Evolutionary conservation across 2,797 vertebrate species (phyloP).

Genomic region (Cichlasoma orientale): DNA sequence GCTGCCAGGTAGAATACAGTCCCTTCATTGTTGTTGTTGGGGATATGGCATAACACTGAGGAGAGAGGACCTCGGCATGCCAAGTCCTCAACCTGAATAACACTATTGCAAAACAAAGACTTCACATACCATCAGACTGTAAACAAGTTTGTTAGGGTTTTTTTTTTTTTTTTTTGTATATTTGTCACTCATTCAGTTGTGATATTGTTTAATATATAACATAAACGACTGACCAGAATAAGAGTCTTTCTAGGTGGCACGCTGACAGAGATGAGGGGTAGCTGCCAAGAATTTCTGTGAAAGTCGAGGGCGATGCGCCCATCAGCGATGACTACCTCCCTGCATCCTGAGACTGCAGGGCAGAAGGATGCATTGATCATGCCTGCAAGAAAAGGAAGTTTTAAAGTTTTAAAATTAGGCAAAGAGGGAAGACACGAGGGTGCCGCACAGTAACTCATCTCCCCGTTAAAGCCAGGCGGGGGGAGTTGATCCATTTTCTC

Average conservation of each 20-base stretch:
- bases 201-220: neutral
- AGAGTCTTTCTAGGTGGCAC: conserved; percentile 85
- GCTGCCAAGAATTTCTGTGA: conserved; percentile 64
- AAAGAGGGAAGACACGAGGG: neutral
- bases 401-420: neutral
- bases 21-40: conserved; percentile 61
- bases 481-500: conserved; percentile 35
- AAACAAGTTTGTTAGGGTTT: neutral
- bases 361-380: conserved; percentile 88
- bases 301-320: conserved; percentile 84
- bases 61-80: conserved; percentile 37
- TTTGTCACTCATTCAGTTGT: neutral
- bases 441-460: neutral
- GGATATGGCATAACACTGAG: conserved; percentile 44
- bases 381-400: conserved; percentile 72
- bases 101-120: conserved; percentile 9
- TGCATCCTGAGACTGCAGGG: conserved; percentile 88
- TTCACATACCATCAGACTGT: conserved; percentile 10
- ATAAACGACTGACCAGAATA: conserved; percentile 81
- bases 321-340: conserved; percentile 80
- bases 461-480: conserved; percentile 21
- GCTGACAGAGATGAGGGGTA: conserved; percentile 81
- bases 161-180: neutral
- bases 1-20: conserved; percentile 64
- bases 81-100: conserved; percentile 41